These are phyloP conservation scores for Gymnocypris eckloni DNA, from an alignment of 2,797 vertebrate genomes.

Conservation along the genomic window DNA sequence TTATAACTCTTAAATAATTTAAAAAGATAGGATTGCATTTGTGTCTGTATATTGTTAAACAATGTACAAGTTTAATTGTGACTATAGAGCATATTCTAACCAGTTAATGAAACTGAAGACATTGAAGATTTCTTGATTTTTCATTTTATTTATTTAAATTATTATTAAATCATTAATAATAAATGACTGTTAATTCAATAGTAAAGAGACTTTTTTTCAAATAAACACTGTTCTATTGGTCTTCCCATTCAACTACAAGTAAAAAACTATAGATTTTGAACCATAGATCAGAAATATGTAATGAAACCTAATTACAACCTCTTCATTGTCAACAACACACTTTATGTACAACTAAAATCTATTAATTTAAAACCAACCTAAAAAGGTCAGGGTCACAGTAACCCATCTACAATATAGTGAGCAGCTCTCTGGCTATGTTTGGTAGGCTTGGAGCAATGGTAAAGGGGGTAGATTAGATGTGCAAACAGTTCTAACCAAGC, in stretches of 20 bases:
- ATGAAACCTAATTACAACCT: neutral
- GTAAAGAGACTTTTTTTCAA: neutral
- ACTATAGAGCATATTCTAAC: neutral
- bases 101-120: neutral
- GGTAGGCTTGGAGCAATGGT: conserved; percentile 34
- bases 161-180: too few relatives aligned
- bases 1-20: neutral
- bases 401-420: conserved; percentile 9
- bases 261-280: neutral
- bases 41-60: neutral
- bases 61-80: neutral
- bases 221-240: neutral
- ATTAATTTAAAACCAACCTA: neutral
- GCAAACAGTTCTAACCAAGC: conserved; percentile 65
- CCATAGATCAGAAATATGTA: too few relatives aligned
- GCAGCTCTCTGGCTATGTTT: neutral
- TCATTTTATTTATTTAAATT: too few relatives aligned
- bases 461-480: conserved; percentile 59
- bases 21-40: neutral
- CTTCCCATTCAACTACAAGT: neutral
- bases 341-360: neutral
- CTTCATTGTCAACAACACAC: neutral
- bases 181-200: too few relatives aligned
- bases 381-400: neutral
- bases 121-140: too few relatives aligned